These are phyloP conservation scores for Neotoma lepida DNA, from an alignment of 2,113 vertebrate genomes.

Conservation along the genomic window DNA sequence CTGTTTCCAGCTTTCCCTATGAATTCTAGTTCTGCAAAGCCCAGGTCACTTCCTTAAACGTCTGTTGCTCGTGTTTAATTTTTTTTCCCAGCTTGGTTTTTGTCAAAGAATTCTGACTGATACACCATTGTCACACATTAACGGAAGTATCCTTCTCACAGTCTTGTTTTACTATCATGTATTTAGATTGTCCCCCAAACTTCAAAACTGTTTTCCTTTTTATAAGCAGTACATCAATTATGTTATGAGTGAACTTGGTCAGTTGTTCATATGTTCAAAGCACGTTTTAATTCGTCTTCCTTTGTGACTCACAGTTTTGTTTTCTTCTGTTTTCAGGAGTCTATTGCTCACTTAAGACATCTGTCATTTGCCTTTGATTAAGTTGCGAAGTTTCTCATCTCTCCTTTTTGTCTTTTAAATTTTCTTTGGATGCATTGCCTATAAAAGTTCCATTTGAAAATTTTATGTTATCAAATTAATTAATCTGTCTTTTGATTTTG, in stretches of 20 bases:
- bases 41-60: not conserved
- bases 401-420: not conserved
- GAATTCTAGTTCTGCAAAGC: not conserved
- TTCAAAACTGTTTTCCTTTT: not conserved
- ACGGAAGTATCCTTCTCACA: not conserved
- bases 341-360: not conserved
- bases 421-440: not conserved
- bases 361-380: not conserved
- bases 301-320: not conserved
- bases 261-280: not conserved
- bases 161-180: rapidly evolving
- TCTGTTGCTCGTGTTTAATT: not conserved
- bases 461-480: not conserved
- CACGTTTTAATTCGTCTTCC: not conserved
- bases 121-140: too few relatives aligned
- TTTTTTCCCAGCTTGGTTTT: not conserved
- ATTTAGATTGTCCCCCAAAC: not conserved
- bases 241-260: not conserved
- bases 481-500: not conserved
- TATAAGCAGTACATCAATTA: not conserved
- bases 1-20: not conserved
- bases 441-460: not conserved
- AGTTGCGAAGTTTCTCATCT: not conserved
- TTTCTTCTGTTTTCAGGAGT: not conserved
- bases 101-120: not conserved